Conservation (phyloP, 2,888 invertebrate species). For the Pandemis heparana region DNA sequence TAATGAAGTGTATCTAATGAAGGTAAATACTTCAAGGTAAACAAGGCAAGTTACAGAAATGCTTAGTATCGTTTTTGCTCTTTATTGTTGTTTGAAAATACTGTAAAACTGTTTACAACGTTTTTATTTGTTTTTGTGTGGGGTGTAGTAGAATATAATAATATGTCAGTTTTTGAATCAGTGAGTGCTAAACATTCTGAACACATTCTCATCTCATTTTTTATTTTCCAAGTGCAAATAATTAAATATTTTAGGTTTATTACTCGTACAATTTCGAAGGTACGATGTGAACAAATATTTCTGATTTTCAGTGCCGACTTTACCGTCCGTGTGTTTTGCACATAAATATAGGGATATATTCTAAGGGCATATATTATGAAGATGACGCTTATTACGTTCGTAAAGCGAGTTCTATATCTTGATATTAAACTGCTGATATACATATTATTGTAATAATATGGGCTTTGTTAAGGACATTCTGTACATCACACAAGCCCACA, state of each 20-base stretch:
- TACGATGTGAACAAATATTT: neutral
- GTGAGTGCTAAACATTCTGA: too few relatives aligned
- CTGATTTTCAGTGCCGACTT: constrained; percentile 12
- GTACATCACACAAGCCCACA: neutral
- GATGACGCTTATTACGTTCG: constrained; percentile 68
- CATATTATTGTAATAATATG: constrained; percentile 27
- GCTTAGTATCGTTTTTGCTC: too few relatives aligned
- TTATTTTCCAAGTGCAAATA: neutral
- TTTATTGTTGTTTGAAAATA: too few relatives aligned
- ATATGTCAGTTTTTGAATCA: too few relatives aligned
- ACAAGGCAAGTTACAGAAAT: too few relatives aligned
- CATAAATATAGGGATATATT: constrained; percentile 56
- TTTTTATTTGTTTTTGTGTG: too few relatives aligned
- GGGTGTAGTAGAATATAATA: too few relatives aligned
- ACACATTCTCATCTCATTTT: too few relatives aligned
- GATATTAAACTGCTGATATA: constrained; percentile 37
- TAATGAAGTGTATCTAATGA: neutral
- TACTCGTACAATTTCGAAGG: too few relatives aligned
- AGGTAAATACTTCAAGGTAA: neutral
- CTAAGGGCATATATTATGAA: constrained; percentile 64
- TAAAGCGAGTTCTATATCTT: constrained; percentile 46
- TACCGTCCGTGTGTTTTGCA: constrained; percentile 34
- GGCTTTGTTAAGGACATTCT: constrained; percentile 19
- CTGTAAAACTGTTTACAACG: too few relatives aligned
- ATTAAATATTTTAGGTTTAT: neutral